Evolutionary conservation across 2,888 invertebrate genomes (phyloP).

Genomic region (Taphrorychus bicolor): DNA sequence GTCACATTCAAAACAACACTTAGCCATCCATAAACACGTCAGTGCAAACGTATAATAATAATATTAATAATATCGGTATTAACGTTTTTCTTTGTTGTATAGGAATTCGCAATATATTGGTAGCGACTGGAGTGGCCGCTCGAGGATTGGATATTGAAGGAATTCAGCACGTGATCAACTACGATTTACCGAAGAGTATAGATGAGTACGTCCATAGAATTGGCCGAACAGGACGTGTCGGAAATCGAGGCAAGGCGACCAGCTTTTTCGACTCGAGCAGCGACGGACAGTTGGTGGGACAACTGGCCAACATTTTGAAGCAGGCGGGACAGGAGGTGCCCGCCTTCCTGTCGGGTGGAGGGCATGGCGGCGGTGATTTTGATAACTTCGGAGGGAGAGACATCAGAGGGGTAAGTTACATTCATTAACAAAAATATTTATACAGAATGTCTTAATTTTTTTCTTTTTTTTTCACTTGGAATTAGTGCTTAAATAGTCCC

Average conservation of each 20-base stretch:
- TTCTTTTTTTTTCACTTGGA: not conserved
- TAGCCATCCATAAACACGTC: not conserved
- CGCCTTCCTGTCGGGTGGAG: constrained; percentile 69
- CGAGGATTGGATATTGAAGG: constrained; percentile 90
- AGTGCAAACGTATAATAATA: not conserved
- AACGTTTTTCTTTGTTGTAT: too few species aligned
- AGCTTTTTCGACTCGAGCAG: constrained; percentile 76
- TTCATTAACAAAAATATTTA: too few species aligned
- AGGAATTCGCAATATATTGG: constrained; percentile 74
- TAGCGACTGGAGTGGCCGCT: constrained; percentile 95
- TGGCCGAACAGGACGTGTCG: constrained; percentile 93
- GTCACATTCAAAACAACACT: too few species aligned
- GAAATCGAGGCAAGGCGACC: constrained; percentile 85
- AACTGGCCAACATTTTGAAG: constrained; percentile 75
- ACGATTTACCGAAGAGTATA: constrained; percentile 86
- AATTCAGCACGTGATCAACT: constrained; percentile 90
- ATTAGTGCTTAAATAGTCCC: too few species aligned
- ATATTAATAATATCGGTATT: too few species aligned
- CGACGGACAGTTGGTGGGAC: constrained; percentile 68
- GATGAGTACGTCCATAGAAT: constrained; percentile 96
- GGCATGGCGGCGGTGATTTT: constrained; percentile 60
- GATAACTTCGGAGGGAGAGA: constrained; percentile 76
- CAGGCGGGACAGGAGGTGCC: constrained; percentile 84
- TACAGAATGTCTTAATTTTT: too few species aligned
- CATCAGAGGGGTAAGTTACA: constrained; percentile 67